Evolutionary conservation across 2,888 invertebrate species (phyloP).

Genomic region (Autographa gamma): DNA sequence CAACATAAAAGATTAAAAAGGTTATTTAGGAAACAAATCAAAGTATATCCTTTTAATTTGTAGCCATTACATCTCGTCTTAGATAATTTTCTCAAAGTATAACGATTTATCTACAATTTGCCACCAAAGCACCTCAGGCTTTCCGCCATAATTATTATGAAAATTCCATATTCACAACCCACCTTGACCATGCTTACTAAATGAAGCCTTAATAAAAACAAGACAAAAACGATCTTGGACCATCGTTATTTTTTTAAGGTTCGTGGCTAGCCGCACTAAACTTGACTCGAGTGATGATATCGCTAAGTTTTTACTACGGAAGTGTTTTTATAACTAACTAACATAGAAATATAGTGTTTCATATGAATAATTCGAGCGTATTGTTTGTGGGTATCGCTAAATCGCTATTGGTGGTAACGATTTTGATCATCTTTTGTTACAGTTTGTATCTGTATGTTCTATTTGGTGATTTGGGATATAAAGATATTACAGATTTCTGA

Average conservation of each 20-base stretch:
- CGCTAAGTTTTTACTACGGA: conserved; percentile 70
- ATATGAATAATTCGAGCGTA: conserved; percentile 40
- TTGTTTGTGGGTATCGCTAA: conserved; percentile 35
- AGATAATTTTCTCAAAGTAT: no score
- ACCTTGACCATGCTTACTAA: conserved; percentile 59
- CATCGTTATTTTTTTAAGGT: conserved; percentile 40
- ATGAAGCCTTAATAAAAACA: conserved; percentile 52
- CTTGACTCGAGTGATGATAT: conserved; percentile 69
- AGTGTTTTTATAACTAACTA: conserved; percentile 69
- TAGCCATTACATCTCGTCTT: no score
- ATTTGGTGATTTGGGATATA: no score
- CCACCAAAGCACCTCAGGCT: no score
- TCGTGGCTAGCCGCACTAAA: conserved; percentile 59
- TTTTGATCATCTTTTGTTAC: conserved; percentile 19
- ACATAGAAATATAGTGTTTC: conserved; percentile 52
- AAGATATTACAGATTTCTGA: no score
- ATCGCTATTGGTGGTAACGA: conserved; percentile 11
- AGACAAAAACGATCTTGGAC: conserved; percentile 49
- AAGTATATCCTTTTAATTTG: neutral
- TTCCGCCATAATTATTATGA: conserved; percentile 26
- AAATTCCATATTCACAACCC: conserved; percentile 33
- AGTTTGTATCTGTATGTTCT: neutral
- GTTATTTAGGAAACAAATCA: neutral
- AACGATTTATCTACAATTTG: no score
- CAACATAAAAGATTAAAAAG: neutral